Evolutionary conservation across 2,113 vertebrate genomes (phyloP), one percentile per base, ranked within the genome.

Genomic region (Sylvia atricapilla): DNA sequence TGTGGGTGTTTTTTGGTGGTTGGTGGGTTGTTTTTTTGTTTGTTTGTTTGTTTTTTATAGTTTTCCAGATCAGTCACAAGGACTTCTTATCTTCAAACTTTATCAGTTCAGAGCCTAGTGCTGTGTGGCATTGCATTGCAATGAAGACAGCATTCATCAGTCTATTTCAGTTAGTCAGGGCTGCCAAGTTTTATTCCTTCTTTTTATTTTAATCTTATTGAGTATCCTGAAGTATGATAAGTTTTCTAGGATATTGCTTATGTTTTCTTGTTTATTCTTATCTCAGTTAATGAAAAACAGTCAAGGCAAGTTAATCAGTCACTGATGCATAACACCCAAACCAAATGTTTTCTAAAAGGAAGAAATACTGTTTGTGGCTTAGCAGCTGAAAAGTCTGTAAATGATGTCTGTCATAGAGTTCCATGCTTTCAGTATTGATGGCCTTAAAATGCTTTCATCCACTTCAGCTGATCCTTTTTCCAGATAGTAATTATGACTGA

Each of bases 351-450:
- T 84, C 28, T 73, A 24, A 81, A 95, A 88, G 43, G 28, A 67
- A 87, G 63, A 89, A 66, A 55, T 20, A 59, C 17, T 47, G 13
- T 76, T 59, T 84, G 31, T 64, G 55, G 18, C 23, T 89, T 90
- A 93, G 31, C 23, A 89, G 67, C 27, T 82, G 76, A 83, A 96
- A 95, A 74, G 69, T 84, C 58, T 80, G 50, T 39, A 87, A 90
- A 79, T 76, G 0, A 49, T 84, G 13, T 52, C 39, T 70, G 30
- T 56, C 9, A 1, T 37, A 47, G 27, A 74, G 37, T 31, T 69
- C 25, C 11, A 44, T 82, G 30, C 35, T 94, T 82, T 92, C 43
- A 25, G 17, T 84, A n/a, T 58, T 68, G 55, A 83, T 86, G 27
- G 28, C 76, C 53, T 85, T 89, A 64, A 90, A 94, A 80, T n/a